Percentiles rank a stretch among this genome's conserved stretches.
phyloP scores from a whole-genome alignment of 2,113 vertebrate genomes.

The Cyphomyrus plagiostoma region DNA sequence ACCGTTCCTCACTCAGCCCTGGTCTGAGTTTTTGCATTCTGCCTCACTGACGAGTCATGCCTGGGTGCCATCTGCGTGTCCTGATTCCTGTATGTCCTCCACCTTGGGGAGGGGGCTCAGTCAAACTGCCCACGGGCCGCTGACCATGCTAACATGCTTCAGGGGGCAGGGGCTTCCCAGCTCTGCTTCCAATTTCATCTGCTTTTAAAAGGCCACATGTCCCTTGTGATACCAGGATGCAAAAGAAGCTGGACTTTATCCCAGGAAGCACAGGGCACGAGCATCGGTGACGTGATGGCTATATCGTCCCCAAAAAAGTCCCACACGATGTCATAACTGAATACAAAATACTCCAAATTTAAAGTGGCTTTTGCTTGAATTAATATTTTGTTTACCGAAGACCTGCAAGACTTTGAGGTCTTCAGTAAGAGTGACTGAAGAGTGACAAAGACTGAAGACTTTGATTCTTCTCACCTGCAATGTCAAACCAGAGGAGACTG shows the following conservation, averaged over 20 bases:
- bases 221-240: not conserved
- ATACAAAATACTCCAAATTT: not conserved
- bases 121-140: not conserved
- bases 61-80: not conserved
- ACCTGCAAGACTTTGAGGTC: too few relatives aligned
- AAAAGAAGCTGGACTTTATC: not conserved
- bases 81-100: not conserved
- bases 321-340: not conserved
- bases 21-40: not conserved
- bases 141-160: not conserved
- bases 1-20: not conserved
- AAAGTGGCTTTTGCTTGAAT: not conserved
- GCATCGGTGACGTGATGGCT: too few relatives aligned
- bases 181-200: not conserved
- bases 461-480: slow-evolving; percentile 69
- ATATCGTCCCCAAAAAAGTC: not conserved
- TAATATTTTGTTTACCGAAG: not conserved
- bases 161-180: not conserved
- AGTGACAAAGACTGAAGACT: not conserved
- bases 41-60: not conserved
- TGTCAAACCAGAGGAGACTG: slow-evolving; percentile 78
- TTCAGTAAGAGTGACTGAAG: too few relatives aligned
- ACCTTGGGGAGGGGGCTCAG: not conserved
- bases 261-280: not conserved
- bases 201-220: not conserved